A percentile compares a stretch with the other conserved stretches of the same genome.
Conservation (phyloP, 2,888 invertebrate species). For the Oegoconia quadripuncta region DNA sequence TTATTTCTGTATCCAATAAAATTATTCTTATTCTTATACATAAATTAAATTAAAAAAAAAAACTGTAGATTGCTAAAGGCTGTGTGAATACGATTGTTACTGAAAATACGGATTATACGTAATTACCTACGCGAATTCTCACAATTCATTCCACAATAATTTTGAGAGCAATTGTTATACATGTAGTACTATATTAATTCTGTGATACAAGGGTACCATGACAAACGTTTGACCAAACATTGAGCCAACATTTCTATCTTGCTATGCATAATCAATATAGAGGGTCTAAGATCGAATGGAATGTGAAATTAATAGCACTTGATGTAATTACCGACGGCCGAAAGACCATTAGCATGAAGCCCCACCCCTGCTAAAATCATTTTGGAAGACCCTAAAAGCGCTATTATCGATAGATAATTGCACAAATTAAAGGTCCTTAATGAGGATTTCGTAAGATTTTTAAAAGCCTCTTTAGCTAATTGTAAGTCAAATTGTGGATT, state of each 20-base stretch:
- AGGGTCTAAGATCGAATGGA: conserved; percentile 48
- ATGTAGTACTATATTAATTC: background rate
- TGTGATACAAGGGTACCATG: no score
- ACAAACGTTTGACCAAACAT: no score
- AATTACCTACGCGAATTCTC: no score
- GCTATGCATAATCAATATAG: conserved; percentile 37
- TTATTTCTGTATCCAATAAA: no score
- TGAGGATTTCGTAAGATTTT: conserved; percentile 7
- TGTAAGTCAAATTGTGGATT: no score
- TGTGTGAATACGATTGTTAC: no score
- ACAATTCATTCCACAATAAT: no score
- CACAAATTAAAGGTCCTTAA: conserved; percentile 22
- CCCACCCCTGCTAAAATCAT: conserved; percentile 37
- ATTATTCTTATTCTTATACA: no score
- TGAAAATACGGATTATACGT: no score
- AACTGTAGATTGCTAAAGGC: no score
- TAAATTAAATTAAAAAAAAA: no score
- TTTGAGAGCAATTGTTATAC: background rate
- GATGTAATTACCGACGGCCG: conserved; percentile 55
- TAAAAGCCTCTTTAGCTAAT: background rate
- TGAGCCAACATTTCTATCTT: no score
- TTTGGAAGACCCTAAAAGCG: conserved; percentile 44
- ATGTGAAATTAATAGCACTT: conserved; percentile 65
- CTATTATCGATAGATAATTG: conserved; percentile 48
- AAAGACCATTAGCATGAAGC: conserved; percentile 8